Evolutionary conservation across 2,113 vertebrate genomes (phyloP), one percentile per base, ranked within the genome.

Genomic region (Rhynchopsitta pachyrhyncha): DNA sequence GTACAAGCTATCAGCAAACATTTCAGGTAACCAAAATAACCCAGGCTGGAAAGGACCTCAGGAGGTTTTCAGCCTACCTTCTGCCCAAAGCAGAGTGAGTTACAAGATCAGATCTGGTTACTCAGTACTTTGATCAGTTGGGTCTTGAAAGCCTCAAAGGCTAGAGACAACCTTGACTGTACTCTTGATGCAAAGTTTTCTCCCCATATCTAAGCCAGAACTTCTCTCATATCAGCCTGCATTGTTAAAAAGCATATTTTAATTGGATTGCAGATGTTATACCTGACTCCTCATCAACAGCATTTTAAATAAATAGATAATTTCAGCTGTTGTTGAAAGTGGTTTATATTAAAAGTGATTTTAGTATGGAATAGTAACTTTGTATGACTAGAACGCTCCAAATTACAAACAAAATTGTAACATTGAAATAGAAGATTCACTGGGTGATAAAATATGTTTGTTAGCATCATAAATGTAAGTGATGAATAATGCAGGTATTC

Each of bases 291-390:
- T 80, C 13, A 41, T 37, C 16, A 2, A 46, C 62, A 53, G 50
- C 10, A 7, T 77, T 81, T 70, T 74, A 90, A 87, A 69, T 82
- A 91, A 90, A 44, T 57, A 66, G 4, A 47, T 44, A 23, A 50
- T 83, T 82, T 87, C 33, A 97, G 63, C 83, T 71, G 53, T 64
- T 73, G 67, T 77, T 91, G 80, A 92, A 85, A 84, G 77, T 63
- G 35, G 77, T 37, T 84, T 18, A 69, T 46, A 47, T 24, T 75
- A 79, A 60, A 57, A 81, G 37, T 63, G 16, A 59, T 52, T 97
- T 96, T 90, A 37, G 37, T 42, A 47, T 31, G 9, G 60, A 71
- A 62, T 29, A 82, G 49, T 81, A 71, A 84, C 10, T 86, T 11
- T 18, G 15, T 75, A 39, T 68, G 39, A 83, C 37, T 41, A 76